A percentile compares a stretch with the other conserved stretches of the same genome.
phyloP scores from a whole-genome alignment of 2,888 invertebrate genomes.

The Leucophora obtusa region DNA sequence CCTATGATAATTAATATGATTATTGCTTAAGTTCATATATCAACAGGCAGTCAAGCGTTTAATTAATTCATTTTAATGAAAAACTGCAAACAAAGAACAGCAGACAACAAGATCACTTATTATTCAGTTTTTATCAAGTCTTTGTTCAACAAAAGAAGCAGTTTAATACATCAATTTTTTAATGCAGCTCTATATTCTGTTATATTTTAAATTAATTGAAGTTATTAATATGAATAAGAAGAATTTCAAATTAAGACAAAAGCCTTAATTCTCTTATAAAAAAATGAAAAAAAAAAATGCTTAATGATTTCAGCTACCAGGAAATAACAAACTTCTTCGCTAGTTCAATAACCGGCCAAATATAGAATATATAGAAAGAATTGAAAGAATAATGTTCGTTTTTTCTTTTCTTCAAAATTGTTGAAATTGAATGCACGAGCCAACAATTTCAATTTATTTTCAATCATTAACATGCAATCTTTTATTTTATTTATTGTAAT shows the following conservation, averaged over 20 bases:
- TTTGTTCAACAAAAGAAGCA: background rate
- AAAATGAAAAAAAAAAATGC: background rate
- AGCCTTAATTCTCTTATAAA: conserved; percentile 20
- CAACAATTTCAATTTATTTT: conserved; percentile 62
- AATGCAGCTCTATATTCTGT: conserved; percentile 8
- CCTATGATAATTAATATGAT: conserved; percentile 47
- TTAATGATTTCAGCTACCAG: conserved; percentile 40
- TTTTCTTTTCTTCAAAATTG: background rate
- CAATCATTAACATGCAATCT: conserved; percentile 60
- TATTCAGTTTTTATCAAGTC: background rate
- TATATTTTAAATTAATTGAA: conserved; percentile 43
- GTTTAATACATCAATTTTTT: background rate
- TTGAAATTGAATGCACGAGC: conserved; percentile 56
- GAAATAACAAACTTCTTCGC: conserved; percentile 37
- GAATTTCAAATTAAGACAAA: conserved; percentile 19
- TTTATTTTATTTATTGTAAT: conserved; percentile 32
- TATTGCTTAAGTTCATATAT: conserved; percentile 58
- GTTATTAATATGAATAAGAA: conserved; percentile 41
- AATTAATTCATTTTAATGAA: conserved; percentile 50
- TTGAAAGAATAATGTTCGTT: background rate
- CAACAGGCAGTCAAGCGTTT: conserved; percentile 58
- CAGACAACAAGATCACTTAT: conserved; percentile 37
- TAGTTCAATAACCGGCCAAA: conserved; percentile 65
- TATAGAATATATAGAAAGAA: conserved; percentile 7
- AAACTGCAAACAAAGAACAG: background rate